Percentiles rank a stretch among this genome's conserved stretches.
Evolutionary conservation across 2,797 vertebrate genomes (phyloP).

Genomic region (Oophaga sylvatica): DNA sequence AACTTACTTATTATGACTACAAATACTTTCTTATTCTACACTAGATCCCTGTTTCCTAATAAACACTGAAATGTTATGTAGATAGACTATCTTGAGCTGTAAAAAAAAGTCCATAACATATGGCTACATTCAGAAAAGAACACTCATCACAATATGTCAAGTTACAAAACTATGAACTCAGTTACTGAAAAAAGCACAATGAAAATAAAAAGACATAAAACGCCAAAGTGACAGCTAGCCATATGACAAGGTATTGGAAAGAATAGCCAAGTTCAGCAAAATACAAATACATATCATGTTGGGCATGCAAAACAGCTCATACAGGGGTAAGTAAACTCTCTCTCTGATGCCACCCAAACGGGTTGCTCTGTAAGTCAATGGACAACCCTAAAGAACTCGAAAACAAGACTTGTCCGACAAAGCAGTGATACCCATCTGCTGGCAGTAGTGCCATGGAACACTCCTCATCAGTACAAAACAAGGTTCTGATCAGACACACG

Average conservation of each 20-base stretch:
- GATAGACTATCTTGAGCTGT: neutral
- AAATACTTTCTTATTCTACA: constrained; percentile 22
- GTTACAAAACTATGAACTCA: neutral
- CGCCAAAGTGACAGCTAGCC: neutral
- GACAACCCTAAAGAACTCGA: neutral
- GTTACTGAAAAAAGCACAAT: neutral
- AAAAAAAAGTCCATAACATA: constrained; percentile 19
- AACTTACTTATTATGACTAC: constrained; percentile 55
- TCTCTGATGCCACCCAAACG: neutral
- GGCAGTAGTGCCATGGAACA: neutral
- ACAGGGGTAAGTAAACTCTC: too few species aligned
- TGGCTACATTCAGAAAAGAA: neutral
- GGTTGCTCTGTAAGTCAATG: neutral
- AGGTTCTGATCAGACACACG: too few species aligned
- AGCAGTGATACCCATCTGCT: neutral
- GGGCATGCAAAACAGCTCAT: neutral
- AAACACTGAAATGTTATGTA: constrained; percentile 12
- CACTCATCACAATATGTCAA: constrained; percentile 20
- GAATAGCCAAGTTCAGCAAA: neutral
- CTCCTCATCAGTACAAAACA: neutral
- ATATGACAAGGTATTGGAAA: neutral
- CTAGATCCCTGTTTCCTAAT: neutral
- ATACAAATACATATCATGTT: neutral
- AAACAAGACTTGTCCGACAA: neutral
- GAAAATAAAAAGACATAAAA: neutral